Base-by-base conservation (phyloP, 2,113 vertebrate species). In the Tor tambroides region DNA sequence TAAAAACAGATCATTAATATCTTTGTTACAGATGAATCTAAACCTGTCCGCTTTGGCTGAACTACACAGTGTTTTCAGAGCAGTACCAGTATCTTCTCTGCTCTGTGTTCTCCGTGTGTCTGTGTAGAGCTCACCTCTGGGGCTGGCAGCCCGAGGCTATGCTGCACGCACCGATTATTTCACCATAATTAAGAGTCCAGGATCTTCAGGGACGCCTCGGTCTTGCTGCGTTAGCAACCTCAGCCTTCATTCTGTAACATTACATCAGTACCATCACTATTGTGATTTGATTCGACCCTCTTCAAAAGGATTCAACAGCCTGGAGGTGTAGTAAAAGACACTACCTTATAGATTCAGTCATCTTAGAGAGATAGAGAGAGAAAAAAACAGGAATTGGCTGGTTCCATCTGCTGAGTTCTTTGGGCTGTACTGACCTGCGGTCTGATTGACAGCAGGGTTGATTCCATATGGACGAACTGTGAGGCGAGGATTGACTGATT, bases 31-130 rank as follows among this genome's bases (percentile, higher is more conserved):
- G 77, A 30, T 63, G 77, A 85, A 67, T 65, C 56, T 75, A 85
- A 84, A 79, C 72, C 78, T 86, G 69, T 87, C 63, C 76, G 23
- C 76, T 87, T 83, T 83, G 83, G 83, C 88, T 79, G 72, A 72
- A 84, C 72, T 87, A 78, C 85, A 90, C 76, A 90, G 87, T 38
- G 43, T 35, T 85, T 85, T 65, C 85, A 88, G 72, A 88, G 85
- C 80, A 85, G 77, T 77, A 41, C 35, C 46, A 61, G 38, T 41
- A 77, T 77, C 41, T 69, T 65, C 35, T 81, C 35, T 26, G 23
- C 84, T 63, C 49, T 61, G 38, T 82, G 85, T 59, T 87, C 86
- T 83, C 74, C 21, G 23, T 46, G 72, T 75, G 72, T 41, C 17
- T 77, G 75, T 51, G 75, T 77, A 85, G 49, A 63, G 71, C 32